phyloP scores from a whole-genome alignment of 2,888 invertebrate genomes.

The Heliconius cydno region DNA sequence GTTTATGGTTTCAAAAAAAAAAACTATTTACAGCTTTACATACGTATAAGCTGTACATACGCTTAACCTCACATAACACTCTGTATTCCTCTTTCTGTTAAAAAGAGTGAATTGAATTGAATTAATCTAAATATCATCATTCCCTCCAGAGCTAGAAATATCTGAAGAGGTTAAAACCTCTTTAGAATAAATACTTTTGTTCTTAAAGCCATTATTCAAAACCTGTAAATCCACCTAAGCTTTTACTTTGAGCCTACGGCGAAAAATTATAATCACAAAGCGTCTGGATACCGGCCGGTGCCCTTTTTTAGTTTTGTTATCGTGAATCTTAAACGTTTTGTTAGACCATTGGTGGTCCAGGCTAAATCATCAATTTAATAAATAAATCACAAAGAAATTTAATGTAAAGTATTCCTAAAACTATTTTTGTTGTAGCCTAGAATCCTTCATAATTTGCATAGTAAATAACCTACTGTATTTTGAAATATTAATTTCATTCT shows the following conservation, averaged over 20 bases:
- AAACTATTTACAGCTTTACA: no score
- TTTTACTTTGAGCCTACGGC: constrained; percentile 19
- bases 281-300: constrained; percentile 13
- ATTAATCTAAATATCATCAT: background rate
- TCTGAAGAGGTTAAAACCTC: background rate
- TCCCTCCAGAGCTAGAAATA: background rate
- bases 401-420: background rate
- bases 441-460: no score
- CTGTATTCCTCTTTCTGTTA: no score
- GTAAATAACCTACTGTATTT: no score
- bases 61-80: no score
- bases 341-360: constrained; percentile 15
- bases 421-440: background rate
- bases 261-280: constrained; percentile 20
- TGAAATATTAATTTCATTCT: no score
- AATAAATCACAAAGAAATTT: background rate
- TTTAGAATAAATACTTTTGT: no score
- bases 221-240: constrained; percentile 10
- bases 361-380: background rate
- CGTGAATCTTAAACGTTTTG: background rate
- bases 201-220: background rate
- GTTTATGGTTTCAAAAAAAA: no score
- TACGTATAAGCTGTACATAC: no score
- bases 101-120: no score
- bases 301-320: constrained; percentile 10